Evolutionary conservation across 2,888 invertebrate genomes (phyloP), one percentile per base, ranked within the genome.

Genomic region (Chesias legatella): DNA sequence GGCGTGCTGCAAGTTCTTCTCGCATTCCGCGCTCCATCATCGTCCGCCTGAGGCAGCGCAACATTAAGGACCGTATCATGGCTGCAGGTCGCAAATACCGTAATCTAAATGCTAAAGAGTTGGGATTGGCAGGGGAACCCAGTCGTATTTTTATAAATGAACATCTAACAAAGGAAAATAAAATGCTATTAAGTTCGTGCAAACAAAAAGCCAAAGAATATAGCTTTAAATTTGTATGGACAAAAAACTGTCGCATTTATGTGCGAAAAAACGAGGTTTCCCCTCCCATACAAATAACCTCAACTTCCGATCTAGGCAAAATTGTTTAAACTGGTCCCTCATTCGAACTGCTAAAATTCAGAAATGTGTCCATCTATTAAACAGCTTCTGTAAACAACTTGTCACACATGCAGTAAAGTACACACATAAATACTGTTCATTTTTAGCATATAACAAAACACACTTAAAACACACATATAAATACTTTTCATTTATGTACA

Each of bases 181-280:
- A 32, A 9, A 23, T 30, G 25, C n/a, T 33, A 2, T 17, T 38
- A 6, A 38, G 26, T 7, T 9, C 26, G 8, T 30, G 30, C 20
- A 43, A 37, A 22, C 23, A 9, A 7, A 35, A 27, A 17, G 42
- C 42, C 8, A 35, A 30, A 10, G 37, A 37, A 17, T 13, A 4
- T 3, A 25, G 10, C n/a, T 43, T 10, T 10, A 43, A 43, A 27
- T 38, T 9, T 20, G 21, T 26, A 1, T 43, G 43, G 37, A 43
- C 37, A 43, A 36, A 37, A 43, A 43, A 43, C 37, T 43, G 43
- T 9, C 36, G 33, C 7, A 22, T 43, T 3, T 43, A 8, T 30
- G 29, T 43, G 0, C 24, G 43, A 11, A 33, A 13, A 29, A 31
- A 26, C 43, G 43, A 43, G 4, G 10, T 13, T 3, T 32, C 35